Conservation (phyloP, 30 jellyfish, hydroid and myxozoan species). For the Aurelia coerulea region DNA sequence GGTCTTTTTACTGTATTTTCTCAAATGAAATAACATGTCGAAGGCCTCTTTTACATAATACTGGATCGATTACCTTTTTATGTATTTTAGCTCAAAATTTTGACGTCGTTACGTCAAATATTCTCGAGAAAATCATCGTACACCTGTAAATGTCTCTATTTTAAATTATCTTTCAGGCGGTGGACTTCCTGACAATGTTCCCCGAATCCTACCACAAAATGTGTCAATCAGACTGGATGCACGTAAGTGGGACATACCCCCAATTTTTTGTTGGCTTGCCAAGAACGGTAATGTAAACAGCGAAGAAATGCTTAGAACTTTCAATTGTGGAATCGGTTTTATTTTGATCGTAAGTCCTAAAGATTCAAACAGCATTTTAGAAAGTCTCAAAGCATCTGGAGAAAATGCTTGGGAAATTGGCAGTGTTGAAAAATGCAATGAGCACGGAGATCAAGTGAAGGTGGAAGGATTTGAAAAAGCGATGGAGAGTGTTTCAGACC, state of each 20-base stretch:
- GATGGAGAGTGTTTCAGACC: conserved; percentile 1
- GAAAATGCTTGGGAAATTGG: conserved; percentile 81
- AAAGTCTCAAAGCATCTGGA: conserved; percentile 42
- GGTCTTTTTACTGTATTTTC: no score
- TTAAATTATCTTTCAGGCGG: conserved; percentile 72
- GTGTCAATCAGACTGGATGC: conserved; percentile 71
- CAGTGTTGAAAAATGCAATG: conserved; percentile 27
- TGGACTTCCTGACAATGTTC: conserved; percentile 90
- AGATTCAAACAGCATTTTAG: conserved; percentile 38
- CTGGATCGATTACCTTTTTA: no score
- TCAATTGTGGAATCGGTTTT: conserved; percentile 95
- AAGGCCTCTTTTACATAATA: no score
- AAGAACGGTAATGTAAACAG: conserved; percentile 56
- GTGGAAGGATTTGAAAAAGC: conserved; percentile 38
- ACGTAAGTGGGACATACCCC: conserved; percentile 78
- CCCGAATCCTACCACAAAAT: conserved; percentile 79
- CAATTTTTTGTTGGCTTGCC: conserved; percentile 84
- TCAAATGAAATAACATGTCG: no score
- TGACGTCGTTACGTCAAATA: no score
- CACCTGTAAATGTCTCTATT: no score
- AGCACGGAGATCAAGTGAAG: conserved; percentile 36
- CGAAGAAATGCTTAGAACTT: conserved; percentile 85
- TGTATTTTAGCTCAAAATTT: no score
- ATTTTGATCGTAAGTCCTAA: conserved; percentile 38
- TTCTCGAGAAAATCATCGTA: no score